These are phyloP conservation scores for Agrilus cyanescens DNA, from an alignment of 2,888 invertebrate species.

Conservation along the genomic window DNA sequence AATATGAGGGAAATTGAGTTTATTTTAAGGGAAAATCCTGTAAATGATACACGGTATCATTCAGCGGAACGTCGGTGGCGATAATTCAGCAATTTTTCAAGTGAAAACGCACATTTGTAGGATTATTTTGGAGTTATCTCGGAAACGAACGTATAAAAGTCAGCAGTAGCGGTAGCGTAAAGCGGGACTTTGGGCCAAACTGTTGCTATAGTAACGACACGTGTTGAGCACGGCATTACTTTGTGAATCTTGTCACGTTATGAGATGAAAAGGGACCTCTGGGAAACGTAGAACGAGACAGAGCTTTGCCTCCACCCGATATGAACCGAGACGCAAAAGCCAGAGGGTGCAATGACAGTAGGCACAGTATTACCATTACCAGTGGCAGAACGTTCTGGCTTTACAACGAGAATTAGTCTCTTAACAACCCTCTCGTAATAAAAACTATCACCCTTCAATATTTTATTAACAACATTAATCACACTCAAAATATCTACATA, in stretches of 20 bases:
- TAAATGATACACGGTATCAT: neutral
- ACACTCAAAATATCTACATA: neutral
- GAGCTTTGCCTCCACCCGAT: slow-evolving; percentile 21
- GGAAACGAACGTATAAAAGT: slow-evolving; percentile 18
- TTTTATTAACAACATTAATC: neutral
- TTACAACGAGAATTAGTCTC: neutral
- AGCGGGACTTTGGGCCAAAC: slow-evolving; percentile 30
- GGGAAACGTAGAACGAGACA: slow-evolving; percentile 28
- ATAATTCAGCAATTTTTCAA: slow-evolving; percentile 25
- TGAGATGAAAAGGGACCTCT: slow-evolving; percentile 36
- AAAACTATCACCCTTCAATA: neutral
- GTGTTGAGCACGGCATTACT: slow-evolving; percentile 37
- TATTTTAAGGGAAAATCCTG: too few species aligned
- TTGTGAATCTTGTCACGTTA: slow-evolving; percentile 39
- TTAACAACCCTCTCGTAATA: neutral
- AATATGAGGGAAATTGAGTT: too few species aligned
- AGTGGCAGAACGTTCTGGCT: neutral
- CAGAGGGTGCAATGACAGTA: slow-evolving; percentile 4
- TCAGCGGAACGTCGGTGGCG: slow-evolving; percentile 15
- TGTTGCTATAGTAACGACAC: slow-evolving; percentile 38
- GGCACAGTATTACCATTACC: too few species aligned
- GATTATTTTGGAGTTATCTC: slow-evolving; percentile 31
- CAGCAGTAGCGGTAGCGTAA: slow-evolving; percentile 28
- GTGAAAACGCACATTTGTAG: slow-evolving; percentile 27
- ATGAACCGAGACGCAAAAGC: slow-evolving; percentile 24